Evolutionary conservation across 2,888 invertebrate species (phyloP), one percentile per base, ranked within the genome.

Genomic region (Cetonia aurata): DNA sequence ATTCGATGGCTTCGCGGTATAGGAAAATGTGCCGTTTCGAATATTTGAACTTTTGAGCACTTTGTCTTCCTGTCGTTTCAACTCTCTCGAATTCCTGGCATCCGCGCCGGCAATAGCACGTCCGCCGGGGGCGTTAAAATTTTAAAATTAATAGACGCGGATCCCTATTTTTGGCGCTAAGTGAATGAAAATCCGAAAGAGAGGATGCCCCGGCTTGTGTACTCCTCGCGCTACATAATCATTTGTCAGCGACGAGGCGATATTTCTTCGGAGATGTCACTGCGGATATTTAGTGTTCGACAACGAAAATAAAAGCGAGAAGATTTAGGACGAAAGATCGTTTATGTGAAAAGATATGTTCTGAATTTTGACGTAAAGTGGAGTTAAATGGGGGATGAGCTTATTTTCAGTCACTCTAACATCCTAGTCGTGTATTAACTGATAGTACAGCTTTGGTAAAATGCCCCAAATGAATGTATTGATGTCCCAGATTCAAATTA

Each of bases 71-170:
- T 69, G 69, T 60, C 69, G 60, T 50, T 59, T 59, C 42, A 69
- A 69, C 60, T 67, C 60, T 59, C 69, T 69, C 42, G 62, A 71
- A 74, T 75, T 71, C 73, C 72, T 70, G 66, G 72, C 72, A 69
- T 73, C 71, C 74, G 69, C 71, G 6, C 25, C 6, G 17, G 33
- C 69, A 71, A 73, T 70, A 72, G 67, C 72, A 72, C 71, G 70
- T 62, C 50, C 68, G 70, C 70, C 68, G 73, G 72, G 75, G 75
- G 75, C 74, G 75, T 75, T 71, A 72, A 71, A 75, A 72, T 70
- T 71, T 69, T 69, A 42, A 69, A 69, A 69, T 69, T 69, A 69
- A 69, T 69, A 53, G 69, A 53, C 55, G 42, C 15, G 33, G 41
- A 52, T 17, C 53, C 62, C 60, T 69, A 69, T 69, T 62, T 69